Evolutionary conservation across 2,113 vertebrate species (phyloP), one percentile per base, ranked within the genome.

Genomic region (Eudyptes chrysolophus): DNA sequence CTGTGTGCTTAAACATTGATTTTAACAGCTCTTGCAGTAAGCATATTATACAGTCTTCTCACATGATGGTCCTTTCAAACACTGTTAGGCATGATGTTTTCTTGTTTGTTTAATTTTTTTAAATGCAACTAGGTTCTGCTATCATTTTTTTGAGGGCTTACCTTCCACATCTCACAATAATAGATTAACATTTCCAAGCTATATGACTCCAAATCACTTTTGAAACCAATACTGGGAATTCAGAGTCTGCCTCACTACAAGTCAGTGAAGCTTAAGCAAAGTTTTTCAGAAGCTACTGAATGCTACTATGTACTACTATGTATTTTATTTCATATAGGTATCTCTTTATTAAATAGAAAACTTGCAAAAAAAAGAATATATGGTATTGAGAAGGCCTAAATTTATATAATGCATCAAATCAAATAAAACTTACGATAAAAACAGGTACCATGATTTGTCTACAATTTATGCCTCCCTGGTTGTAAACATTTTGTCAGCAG

Each of bases 401-500:
- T 44, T 55, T 25, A 81, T 64, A 58, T 7, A 58, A 86, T 11
- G 24, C 11, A 61, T 34, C 10, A 72, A 57, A 74, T 75, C 16
- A 92, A 80, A 66, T 61, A 86, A 74, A 80, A 51, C 9, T 57
- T 40, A 38, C 0, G 3, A 71, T 40, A 65, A 57, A 72, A 79
- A 46, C 7, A 44, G 19, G 24, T 36, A n/a, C 3, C 1, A 11
- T 18, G 29, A 34, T 42, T 89, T 65, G 52, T 29, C 38, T 42
- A 1, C 21, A 42, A 34, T 27, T 44, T 36, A 11, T 11, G 30
- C 30, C 48, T n/a, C 66, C 20, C 42, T 55, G 36, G 17, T 1
- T 65, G 54, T 19, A 32, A 76, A 26, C 40, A 27, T 17, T 32
- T n/a, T 48, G 82, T 36, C 97, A 92, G 93, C 87, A 98, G 97